Base-by-base conservation (phyloP, 2,113 vertebrate species). In the Ursus arctos region DNA sequence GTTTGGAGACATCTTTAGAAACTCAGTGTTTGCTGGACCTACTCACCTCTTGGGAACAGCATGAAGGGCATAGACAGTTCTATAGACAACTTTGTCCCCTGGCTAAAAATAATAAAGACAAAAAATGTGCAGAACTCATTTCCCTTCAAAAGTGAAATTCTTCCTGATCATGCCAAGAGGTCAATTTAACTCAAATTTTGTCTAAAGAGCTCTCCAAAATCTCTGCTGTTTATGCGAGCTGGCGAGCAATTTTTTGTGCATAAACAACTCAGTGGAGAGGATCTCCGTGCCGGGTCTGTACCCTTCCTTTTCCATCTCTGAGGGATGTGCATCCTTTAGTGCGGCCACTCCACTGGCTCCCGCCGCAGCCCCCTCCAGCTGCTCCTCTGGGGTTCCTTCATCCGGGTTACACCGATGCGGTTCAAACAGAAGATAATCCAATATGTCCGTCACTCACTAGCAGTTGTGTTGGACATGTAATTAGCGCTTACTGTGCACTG, bases 321-420 rank as follows among this genome's bases (percentile, higher is more conserved):
- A 28, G 7, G 57, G 81, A 59, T 1, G 2, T 12, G 11, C 24
- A 2, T 22, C 28, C 63, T 49, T 47, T 40, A 89, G n/a, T 3
- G 13, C 3, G 1, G 55, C n/a, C 11, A 1, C 24, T 8, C 47
- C 49, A 1, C 9, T 16, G 21, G 7, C 24, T 86, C 8, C 13
- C 18, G 36, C n/a, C 3, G 4, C 16, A 69, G 51, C 33, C 43
- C 28, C 33, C 57, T n/a, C 71, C 9, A 82, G 22, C 40, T 10
- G 11, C 57, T 51, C n/a, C 77, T 83, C 88, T 33, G 28, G 22
- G 36, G 51, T 31, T 26, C 36, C 47, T 51, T 18, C 71, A 24
- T 87, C 36, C 36, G 47, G 12, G 33, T 21, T 2, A 26, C 21
- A 65, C 1, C n/a, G 11, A 26, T 0, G 0, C 0, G 1, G 15